Conservation (phyloP, 2,113 vertebrate genomes). For the Nicator chloris region DNA sequence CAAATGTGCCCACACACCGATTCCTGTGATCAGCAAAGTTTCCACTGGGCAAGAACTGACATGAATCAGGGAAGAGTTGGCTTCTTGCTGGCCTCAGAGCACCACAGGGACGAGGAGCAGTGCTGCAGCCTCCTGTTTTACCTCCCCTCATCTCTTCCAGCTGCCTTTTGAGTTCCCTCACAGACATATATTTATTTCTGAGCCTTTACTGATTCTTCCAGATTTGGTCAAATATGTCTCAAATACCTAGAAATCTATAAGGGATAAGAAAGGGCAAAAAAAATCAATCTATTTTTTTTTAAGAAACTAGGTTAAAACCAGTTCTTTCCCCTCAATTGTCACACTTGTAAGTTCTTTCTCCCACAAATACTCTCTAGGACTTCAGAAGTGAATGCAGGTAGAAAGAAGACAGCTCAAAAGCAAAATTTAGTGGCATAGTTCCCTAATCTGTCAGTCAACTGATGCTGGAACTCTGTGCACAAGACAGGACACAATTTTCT, state of each 20-base stretch:
- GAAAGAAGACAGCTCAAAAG: background rate
- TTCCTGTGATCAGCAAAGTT: background rate
- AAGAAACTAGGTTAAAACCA: background rate
- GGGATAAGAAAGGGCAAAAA: background rate
- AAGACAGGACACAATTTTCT: background rate
- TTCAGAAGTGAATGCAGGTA: background rate
- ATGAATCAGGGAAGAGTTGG: background rate
- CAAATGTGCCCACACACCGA: accelerated
- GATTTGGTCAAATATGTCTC: background rate
- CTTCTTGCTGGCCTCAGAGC: background rate
- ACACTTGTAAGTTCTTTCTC: background rate
- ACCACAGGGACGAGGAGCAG: background rate
- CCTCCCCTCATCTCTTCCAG: background rate
- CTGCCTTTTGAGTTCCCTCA: background rate
- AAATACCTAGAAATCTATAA: background rate
- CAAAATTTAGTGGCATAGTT: background rate
- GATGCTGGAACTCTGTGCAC: background rate
- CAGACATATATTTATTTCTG: background rate
- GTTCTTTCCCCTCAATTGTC: background rate
- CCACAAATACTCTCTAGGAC: background rate
- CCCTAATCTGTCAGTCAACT: background rate
- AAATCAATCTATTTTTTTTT: background rate
- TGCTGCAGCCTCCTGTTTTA: background rate
- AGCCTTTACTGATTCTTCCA: background rate
- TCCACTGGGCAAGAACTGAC: background rate